Evolutionary conservation across 2,888 invertebrate species (phyloP), one percentile per base, ranked within the genome.

Genomic region (Megamerina dolium): DNA sequence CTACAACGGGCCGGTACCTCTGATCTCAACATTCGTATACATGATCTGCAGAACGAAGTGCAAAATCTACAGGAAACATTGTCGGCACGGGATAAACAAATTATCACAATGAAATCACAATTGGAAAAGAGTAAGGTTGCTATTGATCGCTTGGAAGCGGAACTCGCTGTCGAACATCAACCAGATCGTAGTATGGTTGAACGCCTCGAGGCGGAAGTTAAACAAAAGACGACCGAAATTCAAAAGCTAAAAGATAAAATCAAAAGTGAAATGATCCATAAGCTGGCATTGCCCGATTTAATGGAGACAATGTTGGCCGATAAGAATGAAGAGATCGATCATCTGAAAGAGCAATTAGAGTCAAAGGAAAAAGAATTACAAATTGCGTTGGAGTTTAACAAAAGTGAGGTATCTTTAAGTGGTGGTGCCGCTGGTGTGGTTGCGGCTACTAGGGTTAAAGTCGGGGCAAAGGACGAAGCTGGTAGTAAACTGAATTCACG

Each of bases 261-360:
- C 9, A 73, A 74, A 53, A 66, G 56, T 16, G 68, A 68, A 60
- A 73, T 61, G 76, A 73, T 61, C 40, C 69, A 62, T 56, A 73
- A 62, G 46, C 57, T 65, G 59, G 74, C 79, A 16, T 55, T 82
- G 27, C 80, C 80, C 1, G 74, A 73, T 55, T 55, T 78, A 8
- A 76, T 82, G 54, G 79, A 81, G 51, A 76, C 78, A 10, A 78
- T 82, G 65, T 61, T 83, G 42, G 76, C 77, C 0, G 82, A 82
- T 54, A 87, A 86, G 58, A 84, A 83, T 49, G 79, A 79, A 26
- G 81, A 87, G 53, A 82, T 83, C 23, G 79, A 81, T 46, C 73
- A 74, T 39, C 62, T 85, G 20, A 75, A 78, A 29, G 73, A 75
- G 2, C 77, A 79, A 52, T 54, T 81, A 13, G 67, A 67, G 13